Conservation (phyloP, 2,113 vertebrate species). For the Oplegnathus fasciatus region DNA sequence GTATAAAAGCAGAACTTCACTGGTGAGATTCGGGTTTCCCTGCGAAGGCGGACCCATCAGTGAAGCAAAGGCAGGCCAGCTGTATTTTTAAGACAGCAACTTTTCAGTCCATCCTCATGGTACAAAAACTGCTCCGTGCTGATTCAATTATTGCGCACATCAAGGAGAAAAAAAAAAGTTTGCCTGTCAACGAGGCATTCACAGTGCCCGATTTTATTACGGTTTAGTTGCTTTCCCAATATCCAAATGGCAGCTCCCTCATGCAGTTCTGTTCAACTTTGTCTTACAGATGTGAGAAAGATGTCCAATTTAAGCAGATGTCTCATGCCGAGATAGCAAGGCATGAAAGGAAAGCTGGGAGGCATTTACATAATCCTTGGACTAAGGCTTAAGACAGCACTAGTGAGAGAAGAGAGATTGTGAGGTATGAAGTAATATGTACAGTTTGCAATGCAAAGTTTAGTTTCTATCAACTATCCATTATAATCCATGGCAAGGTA, state of each 20-base stretch:
- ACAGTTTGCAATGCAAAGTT: slow-evolving; percentile 79
- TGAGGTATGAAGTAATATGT: slow-evolving; percentile 71
- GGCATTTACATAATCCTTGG: slow-evolving; percentile 75
- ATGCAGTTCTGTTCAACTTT: slow-evolving; percentile 65
- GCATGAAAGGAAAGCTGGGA: slow-evolving; percentile 54
- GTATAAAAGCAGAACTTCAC: slow-evolving; percentile 67
- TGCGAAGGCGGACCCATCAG: slow-evolving; percentile 19
- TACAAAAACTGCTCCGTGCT: slow-evolving; percentile 47
- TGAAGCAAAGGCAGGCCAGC: slow-evolving; percentile 53
- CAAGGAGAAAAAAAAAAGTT: neutral
- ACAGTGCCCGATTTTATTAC: slow-evolving; percentile 40
- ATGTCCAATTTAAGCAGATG: slow-evolving; percentile 69
- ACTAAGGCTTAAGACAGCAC: slow-evolving; percentile 69
- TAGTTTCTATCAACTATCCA: slow-evolving; percentile 76
- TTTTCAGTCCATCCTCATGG: slow-evolving; percentile 61
- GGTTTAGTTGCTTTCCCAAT: slow-evolving; percentile 57
- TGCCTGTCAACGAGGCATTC: slow-evolving; percentile 46
- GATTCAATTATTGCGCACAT: slow-evolving; percentile 53
- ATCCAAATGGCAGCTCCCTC: slow-evolving; percentile 78
- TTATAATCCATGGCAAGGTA: slow-evolving; percentile 66
- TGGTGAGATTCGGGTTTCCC: slow-evolving; percentile 34
- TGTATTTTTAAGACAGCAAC: slow-evolving; percentile 61
- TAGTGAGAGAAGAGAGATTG: slow-evolving; percentile 62
- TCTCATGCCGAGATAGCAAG: slow-evolving; percentile 65
- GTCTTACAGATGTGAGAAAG: slow-evolving; percentile 70